Percentiles rank a stretch among this genome's conserved stretches.
Conservation (phyloP, 2,113 vertebrate species). For the Takifugu flavidus region DNA sequence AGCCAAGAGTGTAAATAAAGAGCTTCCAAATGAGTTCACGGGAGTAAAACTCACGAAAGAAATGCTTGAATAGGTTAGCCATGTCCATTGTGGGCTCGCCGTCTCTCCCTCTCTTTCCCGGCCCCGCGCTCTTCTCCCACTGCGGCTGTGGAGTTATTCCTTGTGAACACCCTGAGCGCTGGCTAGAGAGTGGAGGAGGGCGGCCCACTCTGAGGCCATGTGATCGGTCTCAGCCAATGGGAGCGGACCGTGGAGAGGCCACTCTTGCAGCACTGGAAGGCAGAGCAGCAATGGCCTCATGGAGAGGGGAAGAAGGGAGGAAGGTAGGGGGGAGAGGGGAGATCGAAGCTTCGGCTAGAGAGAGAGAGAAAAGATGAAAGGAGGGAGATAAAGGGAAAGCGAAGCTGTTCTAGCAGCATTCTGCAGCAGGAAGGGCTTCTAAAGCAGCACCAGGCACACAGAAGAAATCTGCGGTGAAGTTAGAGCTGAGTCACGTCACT, state of each 20-base stretch:
- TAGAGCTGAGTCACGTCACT: constrained; percentile 51
- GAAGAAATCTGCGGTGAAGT: constrained; percentile 18
- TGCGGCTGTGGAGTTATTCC: constrained; percentile 78
- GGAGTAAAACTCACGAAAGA: constrained; percentile 83
- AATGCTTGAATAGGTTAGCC: constrained; percentile 84
- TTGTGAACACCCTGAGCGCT: constrained; percentile 73
- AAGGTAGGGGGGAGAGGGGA: neutral
- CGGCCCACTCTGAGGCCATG: constrained; percentile 74
- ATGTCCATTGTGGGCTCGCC: constrained; percentile 82
- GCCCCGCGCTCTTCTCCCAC: constrained; percentile 71
- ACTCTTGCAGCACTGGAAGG: constrained; percentile 51
- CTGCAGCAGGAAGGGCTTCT: constrained; percentile 1
- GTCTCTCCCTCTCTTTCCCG: constrained; percentile 61
- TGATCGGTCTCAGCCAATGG: constrained; percentile 74
- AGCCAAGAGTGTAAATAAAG: constrained; percentile 9
- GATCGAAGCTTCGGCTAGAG: neutral
- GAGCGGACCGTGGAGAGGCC: constrained; percentile 39
- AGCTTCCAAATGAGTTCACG: constrained; percentile 23
- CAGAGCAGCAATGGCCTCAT: constrained; percentile 61
- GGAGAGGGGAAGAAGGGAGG: constrained; percentile 43
- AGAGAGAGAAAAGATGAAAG: constrained; percentile 34
- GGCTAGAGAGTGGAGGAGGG: constrained; percentile 59
- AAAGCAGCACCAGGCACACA: neutral
- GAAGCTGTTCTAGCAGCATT: constrained; percentile 15
- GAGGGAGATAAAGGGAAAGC: constrained; percentile 27